A percentile compares a stretch with the other conserved stretches of the same genome.
Conservation (phyloP, 2,888 invertebrate species). For the Cremastinae sp. region DNA sequence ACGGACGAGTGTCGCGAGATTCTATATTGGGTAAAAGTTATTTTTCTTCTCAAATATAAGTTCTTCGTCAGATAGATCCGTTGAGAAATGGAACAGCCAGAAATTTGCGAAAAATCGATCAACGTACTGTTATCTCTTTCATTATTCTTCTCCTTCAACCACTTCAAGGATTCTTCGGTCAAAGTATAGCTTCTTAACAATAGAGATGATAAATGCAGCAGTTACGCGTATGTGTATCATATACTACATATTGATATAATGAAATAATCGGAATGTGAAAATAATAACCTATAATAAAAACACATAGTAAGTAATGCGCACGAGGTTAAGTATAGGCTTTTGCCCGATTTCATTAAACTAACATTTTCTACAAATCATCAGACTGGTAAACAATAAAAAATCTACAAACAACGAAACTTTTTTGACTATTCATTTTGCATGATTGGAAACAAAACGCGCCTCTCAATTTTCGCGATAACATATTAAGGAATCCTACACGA, state of each 20-base stretch:
- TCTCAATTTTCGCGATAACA: neutral
- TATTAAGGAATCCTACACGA: conserved; percentile 28
- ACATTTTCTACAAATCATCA: conserved; percentile 1
- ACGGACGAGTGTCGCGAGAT: conserved; percentile 12
- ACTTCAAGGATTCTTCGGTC: conserved; percentile 47
- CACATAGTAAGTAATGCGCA: conserved; percentile 51
- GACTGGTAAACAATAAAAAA: conserved; percentile 44
- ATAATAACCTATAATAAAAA: conserved; percentile 18
- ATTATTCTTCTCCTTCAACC: conserved; percentile 3
- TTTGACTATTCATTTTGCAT: neutral
- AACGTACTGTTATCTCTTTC: conserved; percentile 46
- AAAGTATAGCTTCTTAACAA: conserved; percentile 44
- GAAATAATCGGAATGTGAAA: conserved; percentile 58
- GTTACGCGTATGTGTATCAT: conserved; percentile 34
- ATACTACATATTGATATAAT: conserved; percentile 24
- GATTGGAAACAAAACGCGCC: too few relatives aligned
- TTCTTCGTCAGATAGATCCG: conserved; percentile 54
- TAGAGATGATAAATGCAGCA: conserved; percentile 45
- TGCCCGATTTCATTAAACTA: conserved; percentile 37
- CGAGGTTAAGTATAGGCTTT: conserved; percentile 58
- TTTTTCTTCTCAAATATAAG: conserved; percentile 3
- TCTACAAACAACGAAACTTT: conserved; percentile 66
- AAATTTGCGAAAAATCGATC: conserved; percentile 54
- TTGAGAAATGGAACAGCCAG: conserved; percentile 66
- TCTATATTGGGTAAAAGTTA: neutral